A percentile compares a stretch with the other conserved stretches of the same genome.
phyloP scores from a whole-genome alignment of 2,797 vertebrate species.

The Ispidina lecontei region DNA sequence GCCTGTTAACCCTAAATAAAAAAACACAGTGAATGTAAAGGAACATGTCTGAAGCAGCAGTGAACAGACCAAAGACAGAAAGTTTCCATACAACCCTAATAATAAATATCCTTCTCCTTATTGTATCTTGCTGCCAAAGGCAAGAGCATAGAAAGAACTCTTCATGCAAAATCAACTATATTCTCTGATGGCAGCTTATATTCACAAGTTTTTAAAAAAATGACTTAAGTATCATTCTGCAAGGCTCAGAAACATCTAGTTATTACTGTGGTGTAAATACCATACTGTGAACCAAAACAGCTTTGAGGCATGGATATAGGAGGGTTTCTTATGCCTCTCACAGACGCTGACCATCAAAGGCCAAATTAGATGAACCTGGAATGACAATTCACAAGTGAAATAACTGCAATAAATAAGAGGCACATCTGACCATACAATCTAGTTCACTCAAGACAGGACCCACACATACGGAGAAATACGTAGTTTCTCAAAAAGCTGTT shows the following conservation, averaged over 20 bases:
- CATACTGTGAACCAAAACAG: not conserved
- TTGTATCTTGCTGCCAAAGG: not conserved
- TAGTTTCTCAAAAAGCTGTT: not conserved
- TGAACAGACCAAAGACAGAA: not conserved
- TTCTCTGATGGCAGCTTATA: not conserved
- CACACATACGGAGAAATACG: not conserved
- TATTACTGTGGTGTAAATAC: not conserved
- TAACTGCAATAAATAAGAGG: not conserved
- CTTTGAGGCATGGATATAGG: not conserved
- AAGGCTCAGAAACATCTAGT: not conserved
- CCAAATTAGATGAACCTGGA: not conserved
- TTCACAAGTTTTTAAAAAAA: not conserved
- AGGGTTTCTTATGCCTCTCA: not conserved
- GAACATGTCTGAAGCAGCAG: accelerated
- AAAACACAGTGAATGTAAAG: not conserved
- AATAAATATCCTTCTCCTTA: not conserved
- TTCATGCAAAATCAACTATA: not conserved
- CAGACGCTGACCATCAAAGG: not conserved
- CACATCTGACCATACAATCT: not conserved
- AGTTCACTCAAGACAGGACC: not conserved
- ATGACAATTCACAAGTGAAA: not conserved
- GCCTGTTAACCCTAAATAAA: not conserved
- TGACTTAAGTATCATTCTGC: not conserved
- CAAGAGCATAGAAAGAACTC: not conserved
- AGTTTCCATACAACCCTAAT: not conserved